Evolutionary conservation across 2,797 vertebrate genomes (phyloP).

Genomic region (Nannoperca obscura): DNA sequence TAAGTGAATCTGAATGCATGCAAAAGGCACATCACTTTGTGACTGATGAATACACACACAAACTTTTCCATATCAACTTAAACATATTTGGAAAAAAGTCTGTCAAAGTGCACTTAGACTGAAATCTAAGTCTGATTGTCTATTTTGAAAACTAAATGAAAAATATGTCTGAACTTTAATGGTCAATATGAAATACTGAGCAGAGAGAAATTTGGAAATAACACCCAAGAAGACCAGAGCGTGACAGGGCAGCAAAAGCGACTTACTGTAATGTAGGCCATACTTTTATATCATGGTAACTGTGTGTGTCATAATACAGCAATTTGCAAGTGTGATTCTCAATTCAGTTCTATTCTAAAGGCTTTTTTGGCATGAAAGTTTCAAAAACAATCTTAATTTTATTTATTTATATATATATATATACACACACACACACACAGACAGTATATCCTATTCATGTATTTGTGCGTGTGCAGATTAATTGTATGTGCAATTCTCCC

Average conservation of each 20-base stretch:
- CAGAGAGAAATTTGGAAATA: not conserved
- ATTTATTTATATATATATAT: no score
- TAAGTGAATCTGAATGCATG: slow-evolving; percentile 1
- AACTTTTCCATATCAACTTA: slow-evolving; percentile 2
- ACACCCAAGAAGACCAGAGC: not conserved
- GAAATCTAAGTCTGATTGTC: slow-evolving; percentile 18
- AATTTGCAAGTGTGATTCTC: no score
- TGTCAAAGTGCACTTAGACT: not conserved
- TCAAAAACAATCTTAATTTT: no score
- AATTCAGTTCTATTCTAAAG: no score
- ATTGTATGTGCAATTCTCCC: not conserved
- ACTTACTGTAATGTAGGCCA: not conserved
- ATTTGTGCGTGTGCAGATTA: no score
- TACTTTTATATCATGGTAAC: no score
- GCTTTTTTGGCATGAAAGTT: no score
- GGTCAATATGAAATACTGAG: not conserved
- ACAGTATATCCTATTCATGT: no score
- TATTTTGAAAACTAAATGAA: slow-evolving; percentile 31
- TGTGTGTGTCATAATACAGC: no score
- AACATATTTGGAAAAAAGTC: not conserved
- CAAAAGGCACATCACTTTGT: slow-evolving; percentile 4
- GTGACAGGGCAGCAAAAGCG: not conserved
- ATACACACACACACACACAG: no score
- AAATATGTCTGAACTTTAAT: not conserved
- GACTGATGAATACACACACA: slow-evolving; percentile 15